phyloP scores from a whole-genome alignment of 2,797 vertebrate genomes.

The Carduelis carduelis region DNA sequence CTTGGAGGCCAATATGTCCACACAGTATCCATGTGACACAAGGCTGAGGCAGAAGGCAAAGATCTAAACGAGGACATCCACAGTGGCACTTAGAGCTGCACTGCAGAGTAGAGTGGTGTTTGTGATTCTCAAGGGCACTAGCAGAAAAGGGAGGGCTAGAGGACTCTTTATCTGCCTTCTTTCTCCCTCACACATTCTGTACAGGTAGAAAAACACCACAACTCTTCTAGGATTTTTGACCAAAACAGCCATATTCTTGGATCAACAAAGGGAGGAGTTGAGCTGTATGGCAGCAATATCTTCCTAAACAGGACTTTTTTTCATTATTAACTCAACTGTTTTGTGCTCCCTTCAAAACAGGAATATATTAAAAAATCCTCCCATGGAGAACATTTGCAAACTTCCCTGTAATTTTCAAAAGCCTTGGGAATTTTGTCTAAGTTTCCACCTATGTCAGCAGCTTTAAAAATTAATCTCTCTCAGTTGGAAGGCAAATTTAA shows the following conservation, averaged over 20 bases:
- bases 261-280: background rate
- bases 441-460: background rate
- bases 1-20: background rate
- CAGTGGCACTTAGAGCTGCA: background rate
- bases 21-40: accelerated
- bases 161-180: background rate
- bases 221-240: background rate
- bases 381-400: background rate
- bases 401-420: background rate
- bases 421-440: background rate
- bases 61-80: background rate
- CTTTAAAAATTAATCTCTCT: background rate
- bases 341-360: background rate
- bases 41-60: background rate
- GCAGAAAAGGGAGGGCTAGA: background rate
- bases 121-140: background rate
- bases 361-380: background rate
- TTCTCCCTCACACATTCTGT: background rate
- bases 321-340: background rate
- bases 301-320: background rate
- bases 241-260: background rate
- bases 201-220: background rate
- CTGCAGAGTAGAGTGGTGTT: background rate
- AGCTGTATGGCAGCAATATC: background rate
- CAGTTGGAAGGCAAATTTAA: background rate